Evolutionary conservation across 2,113 vertebrate genomes (phyloP), one percentile per base, ranked within the genome.

Genomic region (Labrus mixtus): DNA sequence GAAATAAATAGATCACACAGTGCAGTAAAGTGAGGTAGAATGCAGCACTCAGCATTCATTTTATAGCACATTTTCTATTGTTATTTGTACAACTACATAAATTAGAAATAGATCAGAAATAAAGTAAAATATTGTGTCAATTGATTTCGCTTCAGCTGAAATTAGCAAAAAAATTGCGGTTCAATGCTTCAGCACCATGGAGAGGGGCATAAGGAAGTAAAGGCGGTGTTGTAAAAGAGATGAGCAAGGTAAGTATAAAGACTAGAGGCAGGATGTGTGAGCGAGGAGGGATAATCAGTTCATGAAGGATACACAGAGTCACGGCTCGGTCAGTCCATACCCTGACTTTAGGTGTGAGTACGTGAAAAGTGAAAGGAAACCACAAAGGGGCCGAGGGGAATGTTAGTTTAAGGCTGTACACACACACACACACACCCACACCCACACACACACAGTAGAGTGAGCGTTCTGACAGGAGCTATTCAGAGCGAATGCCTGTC

Each of bases 401-500:
- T 33, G 23, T 71, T 20, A 62, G 76, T 77, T 79, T 13, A 53
- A 25, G 25, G 25, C 25, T 25, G 25, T 25, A n/a, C 39, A 36
- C 22, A 48, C 2, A 16, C 58, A 23, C 58, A 50, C 76, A 33
- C 58, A 73, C 29, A 29, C 29, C 2, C 29, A 29, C 29, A n/a
- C 39, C 36, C 22, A 48, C 2, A 16, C 58, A 25, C 58, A 50
- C 73, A 33, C 58, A 73, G 76, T 7, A 50, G 54, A 76, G 68
- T 53, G 66, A 84, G 51, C 10, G 55, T 81, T 72, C 70, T 70
- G 85, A 89, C 85, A 23, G 73, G 48, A 91, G 88, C 92, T 89
- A 90, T 87, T 94, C 89, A 78, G 62, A 89, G 89, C 55, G 19
- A 72, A 78, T 61, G 81, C 67, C 76, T 63, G 87, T 86, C 90